phyloP scores from a whole-genome alignment of 2,113 vertebrate genomes.

The Hippocampus mohnikei region DNA sequence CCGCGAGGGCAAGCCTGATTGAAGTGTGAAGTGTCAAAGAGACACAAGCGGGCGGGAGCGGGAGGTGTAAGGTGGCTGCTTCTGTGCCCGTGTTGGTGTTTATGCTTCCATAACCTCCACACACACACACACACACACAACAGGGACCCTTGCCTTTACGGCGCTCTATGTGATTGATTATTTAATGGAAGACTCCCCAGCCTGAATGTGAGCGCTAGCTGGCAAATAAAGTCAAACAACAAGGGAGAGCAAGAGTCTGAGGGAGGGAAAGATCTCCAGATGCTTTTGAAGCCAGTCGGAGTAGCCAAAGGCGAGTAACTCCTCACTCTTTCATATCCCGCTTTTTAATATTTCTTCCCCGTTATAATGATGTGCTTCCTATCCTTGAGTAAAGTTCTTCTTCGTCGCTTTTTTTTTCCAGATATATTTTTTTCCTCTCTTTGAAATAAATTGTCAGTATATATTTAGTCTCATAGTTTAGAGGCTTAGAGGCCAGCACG shows the following conservation, averaged over 20 bases:
- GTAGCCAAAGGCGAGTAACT: slow-evolving; percentile 69
- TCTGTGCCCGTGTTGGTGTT: slow-evolving; percentile 28
- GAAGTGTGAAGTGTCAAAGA: slow-evolving; percentile 52
- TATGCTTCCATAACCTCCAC: slow-evolving; percentile 37
- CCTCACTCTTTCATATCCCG: slow-evolving; percentile 65
- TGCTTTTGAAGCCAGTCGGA: slow-evolving; percentile 68
- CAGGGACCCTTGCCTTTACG: slow-evolving; percentile 38
- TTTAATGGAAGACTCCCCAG: slow-evolving; percentile 63
- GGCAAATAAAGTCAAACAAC: slow-evolving; percentile 69
- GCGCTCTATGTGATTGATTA: slow-evolving; percentile 69
- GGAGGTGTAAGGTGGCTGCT: not conserved
- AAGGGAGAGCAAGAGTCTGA: slow-evolving; percentile 67
- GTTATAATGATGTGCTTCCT: slow-evolving; percentile 78
- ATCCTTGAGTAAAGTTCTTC: slow-evolving; percentile 74
- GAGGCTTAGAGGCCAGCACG: slow-evolving; percentile 62
- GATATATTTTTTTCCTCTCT: slow-evolving; percentile 60
- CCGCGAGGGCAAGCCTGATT: slow-evolving; percentile 54
- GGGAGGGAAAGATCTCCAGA: slow-evolving; percentile 59
- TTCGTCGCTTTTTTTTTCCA: slow-evolving; percentile 47
- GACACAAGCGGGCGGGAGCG: slow-evolving; percentile 33
- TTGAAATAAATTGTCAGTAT: slow-evolving; percentile 78
- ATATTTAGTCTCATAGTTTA: slow-evolving; percentile 77
- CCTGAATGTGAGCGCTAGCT: slow-evolving; percentile 57
- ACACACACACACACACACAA: not conserved
- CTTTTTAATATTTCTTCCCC: slow-evolving; percentile 69